A percentile compares a stretch with the other conserved stretches of the same genome.
Evolutionary conservation across 2,888 invertebrate species (phyloP).

Genomic region (Drosophila suboccidentalis): DNA sequence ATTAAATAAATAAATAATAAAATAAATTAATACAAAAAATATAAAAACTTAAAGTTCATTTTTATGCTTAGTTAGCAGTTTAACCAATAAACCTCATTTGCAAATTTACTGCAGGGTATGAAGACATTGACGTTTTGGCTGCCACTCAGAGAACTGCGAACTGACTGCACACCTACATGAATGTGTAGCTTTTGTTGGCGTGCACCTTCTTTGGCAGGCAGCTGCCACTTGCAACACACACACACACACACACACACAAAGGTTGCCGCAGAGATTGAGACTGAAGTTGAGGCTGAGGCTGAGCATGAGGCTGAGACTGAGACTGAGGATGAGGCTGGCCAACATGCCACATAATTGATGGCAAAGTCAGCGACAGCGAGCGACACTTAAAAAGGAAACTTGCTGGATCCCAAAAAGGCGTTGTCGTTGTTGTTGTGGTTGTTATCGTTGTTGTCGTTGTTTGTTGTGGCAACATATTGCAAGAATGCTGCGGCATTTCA

Average conservation of each 20-base stretch:
- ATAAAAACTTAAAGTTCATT: neutral
- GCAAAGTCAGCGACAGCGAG: conserved; percentile 62
- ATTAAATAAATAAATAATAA: too few species aligned
- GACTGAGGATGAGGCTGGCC: conserved; percentile 50
- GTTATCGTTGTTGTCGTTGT: conserved; percentile 35
- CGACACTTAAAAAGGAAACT: conserved; percentile 79
- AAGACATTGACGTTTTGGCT: conserved; percentile 43
- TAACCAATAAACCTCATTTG: neutral
- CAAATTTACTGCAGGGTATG: conserved; percentile 25
- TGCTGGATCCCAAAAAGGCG: conserved; percentile 80
- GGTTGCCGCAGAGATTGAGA: conserved; percentile 32
- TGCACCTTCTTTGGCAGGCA: conserved; percentile 63
- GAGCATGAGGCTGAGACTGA: conserved; percentile 26
- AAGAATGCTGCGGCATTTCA: conserved; percentile 71
- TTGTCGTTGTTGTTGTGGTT: conserved; percentile 57
- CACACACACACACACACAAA: conserved; percentile 10
- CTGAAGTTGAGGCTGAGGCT: neutral
- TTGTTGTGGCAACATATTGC: conserved; percentile 59
- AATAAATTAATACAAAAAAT: too few species aligned
- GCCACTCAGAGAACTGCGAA: conserved; percentile 41
- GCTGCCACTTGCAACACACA: conserved; percentile 63
- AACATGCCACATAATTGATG: conserved; percentile 80
- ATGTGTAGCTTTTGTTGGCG: conserved; percentile 29
- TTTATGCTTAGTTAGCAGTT: neutral
- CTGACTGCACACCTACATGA: conserved; percentile 55